phyloP scores from a whole-genome alignment of 2,113 vertebrate genomes.

The Salvelinus sp. region DNA sequence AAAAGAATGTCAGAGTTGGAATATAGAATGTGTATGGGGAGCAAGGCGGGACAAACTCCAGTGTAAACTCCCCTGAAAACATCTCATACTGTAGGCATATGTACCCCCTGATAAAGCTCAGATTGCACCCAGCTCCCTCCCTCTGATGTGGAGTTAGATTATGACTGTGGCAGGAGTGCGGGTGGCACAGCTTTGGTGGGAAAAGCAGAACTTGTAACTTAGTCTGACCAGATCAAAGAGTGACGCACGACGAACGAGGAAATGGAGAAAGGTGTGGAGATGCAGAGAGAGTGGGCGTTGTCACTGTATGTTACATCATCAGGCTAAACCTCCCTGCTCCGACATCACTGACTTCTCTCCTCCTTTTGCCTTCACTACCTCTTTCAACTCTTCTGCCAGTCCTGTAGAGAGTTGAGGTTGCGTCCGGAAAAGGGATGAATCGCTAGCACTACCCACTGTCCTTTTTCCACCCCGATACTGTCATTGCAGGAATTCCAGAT shows the following conservation, averaged over 20 bases:
- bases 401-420: not conserved
- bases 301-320: conserved; percentile 16
- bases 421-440: conserved; percentile 8
- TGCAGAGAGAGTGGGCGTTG: conserved; percentile 28
- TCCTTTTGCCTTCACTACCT: not conserved
- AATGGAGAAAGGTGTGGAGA: conserved; percentile 19
- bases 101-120: conserved; percentile 8
- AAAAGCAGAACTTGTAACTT: conserved; percentile 58
- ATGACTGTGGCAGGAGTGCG: conserved; percentile 47
- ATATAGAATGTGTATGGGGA: too few relatives aligned
- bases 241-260: conserved; percentile 44
- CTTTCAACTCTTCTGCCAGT: conserved; percentile 6
- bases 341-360: not conserved
- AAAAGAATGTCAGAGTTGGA: too few relatives aligned
- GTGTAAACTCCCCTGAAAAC: not conserved
- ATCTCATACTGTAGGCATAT: not conserved
- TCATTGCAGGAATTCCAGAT: conserved; percentile 12
- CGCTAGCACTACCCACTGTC: conserved; percentile 1
- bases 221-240: conserved; percentile 51
- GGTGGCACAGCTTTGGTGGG: conserved; percentile 51
- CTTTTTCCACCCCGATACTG: conserved; percentile 16
- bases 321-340: not conserved
- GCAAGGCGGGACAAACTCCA: not conserved
- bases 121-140: conserved; percentile 13
- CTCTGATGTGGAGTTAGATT: conserved; percentile 26